Evolutionary conservation across 2,113 vertebrate genomes (phyloP).

Genomic region (Lepus americanus): DNA sequence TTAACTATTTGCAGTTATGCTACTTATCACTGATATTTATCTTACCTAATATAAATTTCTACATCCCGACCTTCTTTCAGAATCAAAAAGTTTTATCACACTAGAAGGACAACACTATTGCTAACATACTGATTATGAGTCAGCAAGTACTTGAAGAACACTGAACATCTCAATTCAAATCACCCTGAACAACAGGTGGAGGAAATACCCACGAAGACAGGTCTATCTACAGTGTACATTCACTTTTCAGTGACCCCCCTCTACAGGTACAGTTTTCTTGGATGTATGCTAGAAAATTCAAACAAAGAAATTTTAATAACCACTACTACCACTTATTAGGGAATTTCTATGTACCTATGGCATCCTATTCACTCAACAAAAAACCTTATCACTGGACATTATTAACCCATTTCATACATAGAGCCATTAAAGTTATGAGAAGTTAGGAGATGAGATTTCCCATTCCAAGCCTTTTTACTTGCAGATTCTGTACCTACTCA

Average conservation of each 20-base stretch:
- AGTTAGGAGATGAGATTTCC: background rate
- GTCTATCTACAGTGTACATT: background rate
- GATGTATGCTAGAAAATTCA: background rate
- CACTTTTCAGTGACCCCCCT: too few species aligned
- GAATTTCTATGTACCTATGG: background rate
- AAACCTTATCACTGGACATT: background rate
- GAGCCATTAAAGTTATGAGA: background rate
- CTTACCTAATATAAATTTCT: background rate
- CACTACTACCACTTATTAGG: background rate
- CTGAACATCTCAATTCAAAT: background rate
- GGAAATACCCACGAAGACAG: background rate
- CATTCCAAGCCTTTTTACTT: background rate
- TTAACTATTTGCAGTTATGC: background rate
- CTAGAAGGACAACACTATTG: background rate
- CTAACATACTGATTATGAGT: background rate
- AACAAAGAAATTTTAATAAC: background rate
- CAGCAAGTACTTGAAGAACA: background rate
- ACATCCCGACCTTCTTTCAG: background rate
- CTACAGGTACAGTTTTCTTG: background rate
- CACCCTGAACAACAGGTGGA: background rate
- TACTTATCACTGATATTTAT: background rate
- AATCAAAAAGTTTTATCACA: slow-evolving; percentile 4
- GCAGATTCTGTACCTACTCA: background rate
- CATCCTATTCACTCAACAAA: background rate
- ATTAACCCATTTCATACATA: background rate